Evolutionary conservation across 1,140 invertebrate species (phyloP).

Genomic region (Leptopilina clavipes): DNA sequence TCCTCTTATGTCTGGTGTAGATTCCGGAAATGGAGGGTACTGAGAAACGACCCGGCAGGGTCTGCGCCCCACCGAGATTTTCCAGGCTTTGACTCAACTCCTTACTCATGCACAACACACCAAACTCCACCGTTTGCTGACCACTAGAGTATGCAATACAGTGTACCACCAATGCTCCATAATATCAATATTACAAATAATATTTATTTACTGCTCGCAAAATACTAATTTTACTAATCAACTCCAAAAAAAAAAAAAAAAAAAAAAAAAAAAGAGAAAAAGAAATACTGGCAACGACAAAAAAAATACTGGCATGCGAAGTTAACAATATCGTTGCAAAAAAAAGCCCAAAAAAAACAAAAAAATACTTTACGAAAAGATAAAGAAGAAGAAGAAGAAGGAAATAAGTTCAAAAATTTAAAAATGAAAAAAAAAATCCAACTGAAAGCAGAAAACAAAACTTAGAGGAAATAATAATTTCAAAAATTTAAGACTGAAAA

Average conservation of each 20-base stretch:
- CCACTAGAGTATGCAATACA: conserved; percentile 76
- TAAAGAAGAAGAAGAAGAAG: background rate
- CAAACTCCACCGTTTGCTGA: conserved; percentile 76
- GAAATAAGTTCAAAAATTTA: too few relatives aligned
- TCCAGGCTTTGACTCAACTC: conserved; percentile 77
- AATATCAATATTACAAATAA: conserved; percentile 63
- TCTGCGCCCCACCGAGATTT: conserved; percentile 76
- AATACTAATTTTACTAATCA: conserved; percentile 62
- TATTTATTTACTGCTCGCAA: conserved; percentile 63
- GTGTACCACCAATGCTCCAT: conserved; percentile 73
- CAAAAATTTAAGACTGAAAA: too few relatives aligned
- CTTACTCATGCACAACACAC: conserved; percentile 76
- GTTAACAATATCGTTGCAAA: conserved; percentile 46
- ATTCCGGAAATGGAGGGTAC: conserved; percentile 76
- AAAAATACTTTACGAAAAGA: conserved; percentile 38
- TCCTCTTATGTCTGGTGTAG: conserved; percentile 77
- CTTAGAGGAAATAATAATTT: too few relatives aligned
- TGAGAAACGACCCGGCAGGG: conserved; percentile 75
- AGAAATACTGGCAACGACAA: conserved; percentile 42
- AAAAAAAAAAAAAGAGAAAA: conserved; percentile 42
- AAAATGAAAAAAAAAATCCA: too few relatives aligned
- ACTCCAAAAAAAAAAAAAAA: conserved; percentile 37
- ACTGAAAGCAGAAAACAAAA: too few relatives aligned
- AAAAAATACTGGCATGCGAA: conserved; percentile 54
- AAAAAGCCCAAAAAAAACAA: conserved; percentile 46